A percentile compares a stretch with the other conserved stretches of the same genome.
phyloP scores from a whole-genome alignment of 1,140 invertebrate species.

The Hyles vespertilio region DNA sequence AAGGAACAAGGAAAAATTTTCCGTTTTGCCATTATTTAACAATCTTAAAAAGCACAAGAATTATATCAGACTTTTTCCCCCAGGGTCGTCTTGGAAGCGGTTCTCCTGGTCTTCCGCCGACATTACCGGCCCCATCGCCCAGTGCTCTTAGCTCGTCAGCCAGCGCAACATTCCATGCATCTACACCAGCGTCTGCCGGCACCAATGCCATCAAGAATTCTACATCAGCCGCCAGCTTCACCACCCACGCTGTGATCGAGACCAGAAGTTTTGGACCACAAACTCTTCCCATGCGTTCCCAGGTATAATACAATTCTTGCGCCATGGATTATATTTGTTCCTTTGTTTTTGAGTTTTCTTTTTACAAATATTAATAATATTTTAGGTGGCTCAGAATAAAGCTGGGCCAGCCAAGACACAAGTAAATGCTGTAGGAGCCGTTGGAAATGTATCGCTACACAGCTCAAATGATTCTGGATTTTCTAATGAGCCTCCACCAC shows the following conservation, averaged over 20 bases:
- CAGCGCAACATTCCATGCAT: slow-evolving; percentile 65
- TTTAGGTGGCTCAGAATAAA: slow-evolving; percentile 69
- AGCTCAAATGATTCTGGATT: slow-evolving; percentile 95
- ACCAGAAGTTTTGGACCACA: slow-evolving; percentile 74
- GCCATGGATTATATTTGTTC: no score
- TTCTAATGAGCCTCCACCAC: slow-evolving; percentile 91
- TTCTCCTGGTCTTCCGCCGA: slow-evolving; percentile 78
- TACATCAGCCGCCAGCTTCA: slow-evolving; percentile 77
- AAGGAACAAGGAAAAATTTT: neutral
- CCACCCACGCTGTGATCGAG: slow-evolving; percentile 73
- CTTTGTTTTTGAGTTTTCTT: no score
- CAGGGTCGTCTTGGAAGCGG: slow-evolving; percentile 60
- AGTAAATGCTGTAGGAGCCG: slow-evolving; percentile 72
- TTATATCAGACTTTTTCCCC: neutral
- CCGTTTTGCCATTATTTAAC: neutral
- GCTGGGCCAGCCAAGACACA: slow-evolving; percentile 66
- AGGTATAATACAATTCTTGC: slow-evolving; percentile 38
- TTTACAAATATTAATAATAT: neutral
- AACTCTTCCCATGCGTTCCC: slow-evolving; percentile 72
- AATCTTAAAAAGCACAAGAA: no score
- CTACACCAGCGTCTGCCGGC: slow-evolving; percentile 72
- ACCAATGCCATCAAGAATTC: slow-evolving; percentile 75
- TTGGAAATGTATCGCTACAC: slow-evolving; percentile 86
- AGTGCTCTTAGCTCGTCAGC: slow-evolving; percentile 70
- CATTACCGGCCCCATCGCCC: slow-evolving; percentile 80